Evolutionary conservation across 1,140 invertebrate genomes (phyloP).

Genomic region (Galleria mellonella): DNA sequence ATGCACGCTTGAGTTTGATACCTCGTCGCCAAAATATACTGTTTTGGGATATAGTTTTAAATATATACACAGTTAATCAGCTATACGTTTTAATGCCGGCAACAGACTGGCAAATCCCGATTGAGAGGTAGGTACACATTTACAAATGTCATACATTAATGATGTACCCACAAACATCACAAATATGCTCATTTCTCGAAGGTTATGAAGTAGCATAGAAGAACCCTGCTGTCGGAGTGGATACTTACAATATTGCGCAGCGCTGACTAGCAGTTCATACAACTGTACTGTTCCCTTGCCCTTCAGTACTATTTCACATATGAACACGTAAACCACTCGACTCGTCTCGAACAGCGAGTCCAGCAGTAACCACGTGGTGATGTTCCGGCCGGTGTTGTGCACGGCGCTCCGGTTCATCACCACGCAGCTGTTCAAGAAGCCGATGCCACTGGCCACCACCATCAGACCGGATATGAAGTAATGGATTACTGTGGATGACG

Average conservation of each 20-base stretch:
- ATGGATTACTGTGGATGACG: constrained; percentile 34
- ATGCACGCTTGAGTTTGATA: too few relatives aligned
- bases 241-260: constrained; percentile 56
- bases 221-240: too few relatives aligned
- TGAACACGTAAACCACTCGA: constrained; percentile 50
- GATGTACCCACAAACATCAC: too few relatives aligned
- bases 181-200: too few relatives aligned
- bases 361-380: constrained; percentile 54
- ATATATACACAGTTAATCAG: too few relatives aligned
- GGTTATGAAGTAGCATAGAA: too few relatives aligned
- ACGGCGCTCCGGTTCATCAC: constrained; percentile 36
- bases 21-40: too few relatives aligned
- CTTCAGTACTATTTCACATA: constrained; percentile 43
- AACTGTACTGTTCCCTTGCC: constrained; percentile 40
- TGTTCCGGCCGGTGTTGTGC: constrained; percentile 35
- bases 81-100: too few relatives aligned
- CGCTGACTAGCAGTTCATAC: constrained; percentile 49
- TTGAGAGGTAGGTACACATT: too few relatives aligned
- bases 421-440: constrained; percentile 50
- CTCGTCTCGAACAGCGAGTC: constrained; percentile 60
- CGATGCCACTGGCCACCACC: constrained; percentile 38
- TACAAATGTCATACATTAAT: too few relatives aligned
- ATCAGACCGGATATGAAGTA: constrained; percentile 50
- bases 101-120: too few relatives aligned
- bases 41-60: too few relatives aligned